Conservation (phyloP, 1,140 invertebrate genomes). For the Aricia agestis region DNA sequence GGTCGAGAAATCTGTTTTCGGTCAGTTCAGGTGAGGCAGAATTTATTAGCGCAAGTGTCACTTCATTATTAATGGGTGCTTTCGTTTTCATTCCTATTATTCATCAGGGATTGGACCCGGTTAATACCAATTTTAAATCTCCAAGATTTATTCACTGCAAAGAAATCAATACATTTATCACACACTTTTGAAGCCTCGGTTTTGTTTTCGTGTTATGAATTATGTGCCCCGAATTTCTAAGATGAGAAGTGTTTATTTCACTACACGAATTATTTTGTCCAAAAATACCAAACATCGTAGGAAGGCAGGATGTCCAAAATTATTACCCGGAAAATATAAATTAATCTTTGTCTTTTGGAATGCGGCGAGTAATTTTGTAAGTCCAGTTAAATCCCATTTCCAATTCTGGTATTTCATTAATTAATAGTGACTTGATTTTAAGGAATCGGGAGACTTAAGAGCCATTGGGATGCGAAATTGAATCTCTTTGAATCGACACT, state of each 20-base stretch:
- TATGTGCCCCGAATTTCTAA: not conserved
- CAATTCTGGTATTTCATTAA: not conserved
- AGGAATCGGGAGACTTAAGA: too few relatives aligned
- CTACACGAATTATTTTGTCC: too few relatives aligned
- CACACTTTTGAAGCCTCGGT: not conserved
- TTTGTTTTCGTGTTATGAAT: not conserved
- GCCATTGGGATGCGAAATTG: too few relatives aligned
- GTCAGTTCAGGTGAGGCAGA: not conserved
- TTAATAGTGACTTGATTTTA: not conserved
- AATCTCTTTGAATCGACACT: too few relatives aligned
- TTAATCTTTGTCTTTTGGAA: not conserved
- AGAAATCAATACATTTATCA: not conserved
- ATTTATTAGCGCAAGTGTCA: constrained; percentile 8
- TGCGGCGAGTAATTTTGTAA: not conserved
- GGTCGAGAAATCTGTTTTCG: constrained; percentile 2
- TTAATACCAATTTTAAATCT: constrained; percentile 3
- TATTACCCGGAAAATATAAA: not conserved
- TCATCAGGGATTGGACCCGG: constrained; percentile 12
- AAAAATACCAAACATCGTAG: not conserved
- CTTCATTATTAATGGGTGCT: constrained; percentile 3
- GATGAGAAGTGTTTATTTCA: not conserved
- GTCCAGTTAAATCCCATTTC: not conserved
- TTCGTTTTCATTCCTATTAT: constrained; percentile 8
- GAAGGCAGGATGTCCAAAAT: not conserved
- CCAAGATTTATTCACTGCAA: constrained; percentile 5